Base-by-base conservation (phyloP, 2,113 vertebrate species). In the Syngnathus floridae region DNA sequence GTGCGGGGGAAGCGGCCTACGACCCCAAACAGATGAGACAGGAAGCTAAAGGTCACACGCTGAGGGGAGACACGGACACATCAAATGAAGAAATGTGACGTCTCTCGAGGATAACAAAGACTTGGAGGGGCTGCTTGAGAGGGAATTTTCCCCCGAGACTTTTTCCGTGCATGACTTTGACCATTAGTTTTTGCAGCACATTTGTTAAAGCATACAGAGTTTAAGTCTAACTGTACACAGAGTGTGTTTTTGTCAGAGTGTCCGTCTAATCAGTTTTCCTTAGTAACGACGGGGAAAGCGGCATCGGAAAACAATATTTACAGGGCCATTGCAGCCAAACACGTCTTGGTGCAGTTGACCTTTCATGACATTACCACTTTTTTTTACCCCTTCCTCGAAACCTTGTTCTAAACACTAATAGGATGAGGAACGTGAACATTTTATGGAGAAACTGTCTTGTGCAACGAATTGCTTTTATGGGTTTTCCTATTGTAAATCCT, bases 11-110 rank as follows among this genome's bases (percentile, higher is more conserved):
- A 63, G 54, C 71, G 17, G 1, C 26, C 66, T 73, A 56, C 62
- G 38, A 64, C 78, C 75, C 66, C 69, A 77, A 82, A 80, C 76
- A 80, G 73, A 74, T 10, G 66, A 76, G 69, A 61, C 76, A 82
- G 80, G 78, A 70, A 69, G 76, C 61, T 61, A 77, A 73, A 86
- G 84, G 86, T 84, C 86, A 77, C 76, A 83, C 77, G 67, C 61
- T 1, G 70, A 65, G 76, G 43, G 72, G 60, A 59, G 72, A 75
- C 71, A 48, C 57, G 58, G 65, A 71, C 74, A 77, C 78, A 82
- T 85, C 84, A 84, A 80, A 81, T 69, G 78, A 74, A 65, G 77
- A 77, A 70, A 56, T 7, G 48, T 49, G 67, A 7, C 26, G 74
- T 81, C 81, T 82, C 79, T 70, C 56, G 76, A 69, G 75, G 67